A percentile compares a stretch with the other conserved stretches of the same genome.
These are phyloP conservation scores for Achlya flavicornis DNA, from an alignment of 2,888 invertebrate genomes.

Conservation along the genomic window DNA sequence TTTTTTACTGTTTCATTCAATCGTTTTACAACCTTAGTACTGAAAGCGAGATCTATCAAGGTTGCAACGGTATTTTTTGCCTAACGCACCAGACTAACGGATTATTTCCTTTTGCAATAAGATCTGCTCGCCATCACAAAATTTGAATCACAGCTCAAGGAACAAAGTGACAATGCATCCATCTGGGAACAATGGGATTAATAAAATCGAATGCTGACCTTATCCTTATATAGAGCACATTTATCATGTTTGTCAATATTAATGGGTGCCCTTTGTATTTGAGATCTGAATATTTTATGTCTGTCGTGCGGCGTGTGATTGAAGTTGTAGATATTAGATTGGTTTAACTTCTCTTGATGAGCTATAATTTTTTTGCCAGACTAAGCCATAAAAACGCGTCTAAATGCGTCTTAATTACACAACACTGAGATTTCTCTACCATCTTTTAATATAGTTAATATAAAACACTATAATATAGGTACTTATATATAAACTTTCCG, in stretches of 20 bases:
- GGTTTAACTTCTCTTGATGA: no score
- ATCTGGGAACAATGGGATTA: constrained; percentile 11
- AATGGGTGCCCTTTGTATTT: neutral
- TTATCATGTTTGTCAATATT: neutral
- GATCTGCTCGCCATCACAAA: neutral
- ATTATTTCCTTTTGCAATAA: neutral
- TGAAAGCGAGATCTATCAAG: constrained; percentile 51
- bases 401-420: no score
- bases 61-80: constrained; percentile 29
- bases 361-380: no score
- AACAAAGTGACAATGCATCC: constrained; percentile 13
- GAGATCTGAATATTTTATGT: neutral
- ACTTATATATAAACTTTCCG: no score
- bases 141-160: neutral
- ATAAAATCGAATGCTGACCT: constrained; percentile 3
- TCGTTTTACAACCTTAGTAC: constrained; percentile 33
- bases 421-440: no score
- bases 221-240: neutral
- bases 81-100: neutral
- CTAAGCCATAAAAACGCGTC: no score
- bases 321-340: neutral
- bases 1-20: constrained; percentile 22
- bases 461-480: no score
- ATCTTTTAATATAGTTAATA: no score
- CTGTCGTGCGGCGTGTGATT: neutral